phyloP scores from a whole-genome alignment of 2,797 vertebrate species.

The Sarcoramphus papa region DNA sequence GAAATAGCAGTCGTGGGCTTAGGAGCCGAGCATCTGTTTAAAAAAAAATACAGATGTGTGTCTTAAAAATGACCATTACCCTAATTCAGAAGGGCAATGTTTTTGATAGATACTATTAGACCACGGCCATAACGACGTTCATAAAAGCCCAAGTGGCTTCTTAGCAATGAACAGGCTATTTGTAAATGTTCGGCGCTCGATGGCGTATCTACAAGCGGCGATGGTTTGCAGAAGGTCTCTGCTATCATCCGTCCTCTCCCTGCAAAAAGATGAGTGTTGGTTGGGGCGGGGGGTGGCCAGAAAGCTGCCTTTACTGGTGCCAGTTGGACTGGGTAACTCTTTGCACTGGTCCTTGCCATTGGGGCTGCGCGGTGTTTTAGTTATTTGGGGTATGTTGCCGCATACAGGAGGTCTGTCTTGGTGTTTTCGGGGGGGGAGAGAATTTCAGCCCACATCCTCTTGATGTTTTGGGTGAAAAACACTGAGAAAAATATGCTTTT shows the following conservation, averaged over 20 bases:
- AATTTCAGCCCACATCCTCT: not conserved
- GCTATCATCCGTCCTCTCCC: rapidly evolving
- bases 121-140: rapidly evolving
- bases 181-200: not conserved
- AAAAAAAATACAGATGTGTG: conserved; percentile 35
- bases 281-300: rapidly evolving
- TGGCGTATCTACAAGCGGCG: rapidly evolving
- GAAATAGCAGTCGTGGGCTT: conserved; percentile 13
- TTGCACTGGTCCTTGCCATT: rapidly evolving
- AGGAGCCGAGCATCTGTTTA: conserved; percentile 5
- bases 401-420: not conserved
- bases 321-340: not conserved
- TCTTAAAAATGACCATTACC: conserved; percentile 35
- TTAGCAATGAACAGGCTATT: not conserved
- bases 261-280: rapidly evolving
- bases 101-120: not conserved
- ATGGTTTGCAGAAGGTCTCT: not conserved
- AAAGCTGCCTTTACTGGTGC: not conserved
- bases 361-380: not conserved
- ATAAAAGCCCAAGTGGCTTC: not conserved
- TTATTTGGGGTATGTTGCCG: not conserved
- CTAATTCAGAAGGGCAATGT: not conserved
- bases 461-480: not conserved
- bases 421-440: not conserved
- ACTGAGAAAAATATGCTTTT: not conserved